phyloP scores from a whole-genome alignment of 2,113 vertebrate species.

The Ctenomys sociabilis region DNA sequence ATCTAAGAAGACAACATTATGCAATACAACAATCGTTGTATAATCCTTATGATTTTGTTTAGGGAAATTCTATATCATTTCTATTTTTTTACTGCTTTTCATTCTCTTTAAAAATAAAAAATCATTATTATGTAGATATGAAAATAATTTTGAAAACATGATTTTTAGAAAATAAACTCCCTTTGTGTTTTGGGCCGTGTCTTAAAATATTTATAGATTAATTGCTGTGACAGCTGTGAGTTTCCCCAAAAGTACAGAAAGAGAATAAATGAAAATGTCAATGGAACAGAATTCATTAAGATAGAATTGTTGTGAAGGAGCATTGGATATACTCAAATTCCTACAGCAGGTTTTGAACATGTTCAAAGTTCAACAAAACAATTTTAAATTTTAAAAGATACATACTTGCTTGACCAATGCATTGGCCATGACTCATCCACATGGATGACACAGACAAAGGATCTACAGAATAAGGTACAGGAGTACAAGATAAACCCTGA shows the following conservation, averaged over 20 bases:
- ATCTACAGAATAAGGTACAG: no score
- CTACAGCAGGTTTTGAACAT: background rate
- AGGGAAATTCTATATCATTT: no score
- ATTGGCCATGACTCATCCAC: no score
- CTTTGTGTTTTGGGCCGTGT: background rate
- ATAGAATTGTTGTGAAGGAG: background rate
- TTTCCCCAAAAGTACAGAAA: background rate
- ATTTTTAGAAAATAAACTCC: background rate
- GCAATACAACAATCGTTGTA: no score
- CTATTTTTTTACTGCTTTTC: no score
- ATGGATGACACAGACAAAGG: no score
- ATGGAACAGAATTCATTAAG: background rate
- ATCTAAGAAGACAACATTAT: no score
- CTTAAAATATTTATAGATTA: background rate
- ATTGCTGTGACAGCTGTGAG: background rate
- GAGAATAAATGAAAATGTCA: background rate
- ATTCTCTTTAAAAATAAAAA: no score
- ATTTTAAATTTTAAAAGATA: background rate
- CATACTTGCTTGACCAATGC: no score
- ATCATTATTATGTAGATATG: background rate
- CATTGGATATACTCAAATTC: fast-evolving
- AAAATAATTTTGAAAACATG: background rate
- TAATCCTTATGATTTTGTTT: no score
- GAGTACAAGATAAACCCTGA: no score
- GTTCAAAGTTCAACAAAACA: background rate